Evolutionary conservation across 2,797 vertebrate genomes (phyloP), one percentile per base, ranked within the genome.

Genomic region (Fistularia tabacaria): DNA sequence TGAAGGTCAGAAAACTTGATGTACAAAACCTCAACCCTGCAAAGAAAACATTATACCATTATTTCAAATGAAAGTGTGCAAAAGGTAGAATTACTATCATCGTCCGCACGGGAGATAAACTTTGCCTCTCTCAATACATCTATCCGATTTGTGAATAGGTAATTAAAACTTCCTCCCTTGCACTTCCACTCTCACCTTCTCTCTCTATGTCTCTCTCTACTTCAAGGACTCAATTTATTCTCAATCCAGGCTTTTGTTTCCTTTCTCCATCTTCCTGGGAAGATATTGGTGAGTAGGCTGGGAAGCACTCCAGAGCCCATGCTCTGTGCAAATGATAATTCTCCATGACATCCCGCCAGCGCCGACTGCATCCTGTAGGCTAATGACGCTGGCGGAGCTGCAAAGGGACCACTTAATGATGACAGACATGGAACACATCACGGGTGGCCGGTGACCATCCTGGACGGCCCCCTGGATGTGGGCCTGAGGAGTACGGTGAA

Each of bases 281-380:
- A 78, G 77, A 76, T 60, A 49, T 12, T 47, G 52, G 72, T 54
- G 67, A 51, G 71, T 54, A 10, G 61, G 58, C 44, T 48, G 59
- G 66, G 66, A 71, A 69, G 55, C 75, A 64, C 71, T 79, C 66
- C 60, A 79, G 74, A 43, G 76, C 71, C 67, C 14, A 49, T 77
- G 62, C 70, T 77, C 76, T 41, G 59, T 64, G 63, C 58, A 69
- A 84, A 87, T 72, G 72, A 80, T 85, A 69, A 88, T 84, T 85
- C 80, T 73, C 68, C 71, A 51, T 79, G 79, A 80, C 80, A 79
- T 78, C 55, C 62, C 12, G 38, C 68, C 64, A 62, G 74, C 66
- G 74, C 59, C 37, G 64, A 62, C 77, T 75, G 81, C 79, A 71
- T 88, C 84, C 74, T 80, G 80, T 80, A 80, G 66, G 62, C 78